Conservation (phyloP, 2,797 vertebrate genomes). For the Enteromius radiatus region DNA sequence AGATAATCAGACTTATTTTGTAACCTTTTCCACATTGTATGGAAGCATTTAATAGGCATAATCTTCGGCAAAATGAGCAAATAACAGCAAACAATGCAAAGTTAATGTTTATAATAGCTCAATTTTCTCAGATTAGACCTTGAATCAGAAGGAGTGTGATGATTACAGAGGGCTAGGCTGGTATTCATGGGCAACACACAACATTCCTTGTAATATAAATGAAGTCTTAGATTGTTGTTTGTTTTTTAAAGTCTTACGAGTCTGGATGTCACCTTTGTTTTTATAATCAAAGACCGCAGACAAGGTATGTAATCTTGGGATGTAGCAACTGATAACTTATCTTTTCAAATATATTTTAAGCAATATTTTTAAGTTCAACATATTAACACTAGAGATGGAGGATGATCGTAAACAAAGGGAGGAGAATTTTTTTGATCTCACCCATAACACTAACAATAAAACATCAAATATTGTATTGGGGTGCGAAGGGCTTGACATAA, state of each 20-base stretch:
- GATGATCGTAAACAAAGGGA: not conserved
- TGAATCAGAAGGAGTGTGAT: not conserved
- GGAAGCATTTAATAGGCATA: not conserved
- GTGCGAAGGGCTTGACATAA: not conserved
- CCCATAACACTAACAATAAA: not conserved
- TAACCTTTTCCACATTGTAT: not conserved
- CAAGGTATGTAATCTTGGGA: not conserved
- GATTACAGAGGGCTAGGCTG: not conserved
- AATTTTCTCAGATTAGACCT: not conserved
- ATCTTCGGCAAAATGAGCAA: not conserved
- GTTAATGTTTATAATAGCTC: not conserved
- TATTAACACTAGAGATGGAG: not conserved
- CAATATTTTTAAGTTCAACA: not conserved
- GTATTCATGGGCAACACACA: not conserved
- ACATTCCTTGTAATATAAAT: not conserved
- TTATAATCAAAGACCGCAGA: not conserved
- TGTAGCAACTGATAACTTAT: not conserved
- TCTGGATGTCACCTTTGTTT: not conserved
- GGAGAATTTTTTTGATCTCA: not conserved
- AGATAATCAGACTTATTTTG: not conserved
- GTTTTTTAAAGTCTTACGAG: not conserved
- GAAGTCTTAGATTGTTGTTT: not conserved
- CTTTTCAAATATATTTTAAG: not conserved
- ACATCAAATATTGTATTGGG: not conserved
- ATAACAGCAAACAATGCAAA: not conserved